These are phyloP conservation scores for Nothobranchius furzeri DNA, from an alignment of 2,113 vertebrate genomes.

Conservation along the genomic window DNA sequence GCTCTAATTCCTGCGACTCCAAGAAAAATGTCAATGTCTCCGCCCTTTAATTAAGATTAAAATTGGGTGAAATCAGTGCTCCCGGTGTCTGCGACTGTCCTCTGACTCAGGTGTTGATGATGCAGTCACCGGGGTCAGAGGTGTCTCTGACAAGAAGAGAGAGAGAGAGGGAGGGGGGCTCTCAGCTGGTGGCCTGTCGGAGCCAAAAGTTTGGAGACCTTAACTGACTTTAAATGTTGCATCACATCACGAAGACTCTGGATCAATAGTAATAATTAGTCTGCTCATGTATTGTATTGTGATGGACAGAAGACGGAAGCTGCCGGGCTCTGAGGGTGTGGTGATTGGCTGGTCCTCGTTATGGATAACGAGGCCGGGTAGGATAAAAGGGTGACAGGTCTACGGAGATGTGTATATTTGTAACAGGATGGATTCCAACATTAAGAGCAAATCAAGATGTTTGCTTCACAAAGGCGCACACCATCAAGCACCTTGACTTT, in stretches of 20 bases:
- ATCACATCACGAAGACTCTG: neutral
- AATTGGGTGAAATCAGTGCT: conserved; percentile 38
- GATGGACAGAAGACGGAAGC: too few species aligned
- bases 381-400: too few species aligned
- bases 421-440: neutral
- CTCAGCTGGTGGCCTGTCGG: neutral
- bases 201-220: neutral
- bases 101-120: conserved; percentile 49
- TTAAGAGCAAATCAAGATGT: conserved; percentile 9
- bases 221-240: neutral
- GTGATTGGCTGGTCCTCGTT: too few species aligned
- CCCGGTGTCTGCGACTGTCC: conserved; percentile 35
- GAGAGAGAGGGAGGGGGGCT: too few species aligned
- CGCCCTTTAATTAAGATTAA: conserved; percentile 60
- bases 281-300: too few species aligned
- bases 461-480: neutral
- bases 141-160: neutral
- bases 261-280: neutral
- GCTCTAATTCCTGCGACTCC: conserved; percentile 65
- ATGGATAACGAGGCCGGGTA: too few species aligned
- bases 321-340: too few species aligned
- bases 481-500: conserved; percentile 9
- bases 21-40: conserved; percentile 64
- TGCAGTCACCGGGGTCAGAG: conserved; percentile 42
- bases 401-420: neutral